Evolutionary conservation across 2,888 invertebrate species (phyloP).

Genomic region (Apodemia hepburni): DNA sequence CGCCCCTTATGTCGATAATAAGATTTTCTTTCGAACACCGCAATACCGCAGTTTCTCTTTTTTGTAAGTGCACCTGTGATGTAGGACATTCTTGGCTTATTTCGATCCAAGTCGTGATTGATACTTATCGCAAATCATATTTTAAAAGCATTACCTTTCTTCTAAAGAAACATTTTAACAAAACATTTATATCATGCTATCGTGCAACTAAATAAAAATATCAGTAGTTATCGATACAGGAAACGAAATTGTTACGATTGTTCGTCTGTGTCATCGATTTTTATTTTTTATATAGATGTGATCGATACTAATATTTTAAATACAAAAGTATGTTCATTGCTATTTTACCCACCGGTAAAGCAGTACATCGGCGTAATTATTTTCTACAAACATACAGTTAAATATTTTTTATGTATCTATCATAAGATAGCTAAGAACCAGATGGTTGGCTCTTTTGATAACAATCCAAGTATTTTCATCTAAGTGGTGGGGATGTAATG

Average conservation of each 20-base stretch:
- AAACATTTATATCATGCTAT: constrained; percentile 4
- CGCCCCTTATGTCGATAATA: constrained; percentile 75
- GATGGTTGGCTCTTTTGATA: too few relatives aligned
- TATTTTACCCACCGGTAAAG: neutral
- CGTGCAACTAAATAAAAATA: neutral
- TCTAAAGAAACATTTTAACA: constrained; percentile 9
- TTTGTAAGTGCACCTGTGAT: constrained; percentile 70
- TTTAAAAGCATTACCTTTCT: constrained; percentile 27
- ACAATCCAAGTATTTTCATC: too few relatives aligned
- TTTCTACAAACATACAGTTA: too few relatives aligned
- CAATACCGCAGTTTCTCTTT: constrained; percentile 71
- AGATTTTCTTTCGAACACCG: constrained; percentile 71
- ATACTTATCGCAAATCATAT: constrained; percentile 54
- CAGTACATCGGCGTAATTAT: too few relatives aligned
- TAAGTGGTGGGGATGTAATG: too few relatives aligned
- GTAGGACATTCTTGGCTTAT: constrained; percentile 66
- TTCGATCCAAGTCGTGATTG: constrained; percentile 59
- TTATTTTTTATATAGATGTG: neutral
- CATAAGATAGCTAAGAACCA: too few relatives aligned
- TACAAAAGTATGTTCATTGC: neutral
- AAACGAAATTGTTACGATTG: neutral
- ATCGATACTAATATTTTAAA: neutral
- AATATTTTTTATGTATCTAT: too few relatives aligned
- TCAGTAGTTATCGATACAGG: too few relatives aligned
- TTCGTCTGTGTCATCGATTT: neutral